These are phyloP conservation scores for Syngnathus scovelli DNA, from an alignment of 2,113 vertebrate genomes.

Conservation along the genomic window DNA sequence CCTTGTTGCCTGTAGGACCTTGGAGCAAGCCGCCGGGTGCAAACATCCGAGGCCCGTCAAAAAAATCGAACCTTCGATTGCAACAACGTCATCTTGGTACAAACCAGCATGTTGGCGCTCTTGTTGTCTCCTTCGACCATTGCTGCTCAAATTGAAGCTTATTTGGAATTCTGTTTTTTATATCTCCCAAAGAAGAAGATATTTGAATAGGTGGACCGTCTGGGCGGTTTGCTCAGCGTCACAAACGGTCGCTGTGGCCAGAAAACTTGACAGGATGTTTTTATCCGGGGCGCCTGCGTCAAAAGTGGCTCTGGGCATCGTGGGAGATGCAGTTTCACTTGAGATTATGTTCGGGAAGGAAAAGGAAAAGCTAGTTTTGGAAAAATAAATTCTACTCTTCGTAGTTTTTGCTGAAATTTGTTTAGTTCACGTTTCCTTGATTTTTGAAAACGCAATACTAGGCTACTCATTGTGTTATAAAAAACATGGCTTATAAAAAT, in stretches of 20 bases:
- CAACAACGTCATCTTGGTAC: slow-evolving; percentile 13
- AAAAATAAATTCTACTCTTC: too few relatives aligned
- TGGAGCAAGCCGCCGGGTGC: not conserved
- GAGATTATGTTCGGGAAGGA: too few relatives aligned
- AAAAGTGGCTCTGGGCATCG: slow-evolving; percentile 5
- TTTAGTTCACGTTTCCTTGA: too few relatives aligned
- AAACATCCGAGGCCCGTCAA: not conserved
- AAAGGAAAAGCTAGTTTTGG: too few relatives aligned
- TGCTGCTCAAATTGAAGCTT: not conserved
- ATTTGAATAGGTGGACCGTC: not conserved
- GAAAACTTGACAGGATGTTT: slow-evolving; percentile 31
- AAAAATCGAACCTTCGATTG: not conserved
- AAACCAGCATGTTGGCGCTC: slow-evolving; percentile 68
- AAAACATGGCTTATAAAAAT: too few relatives aligned
- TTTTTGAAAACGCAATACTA: too few relatives aligned
- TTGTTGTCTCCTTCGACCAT: slow-evolving; percentile 76
- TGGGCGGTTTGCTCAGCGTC: slow-evolving; percentile 3
- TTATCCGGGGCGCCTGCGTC: slow-evolving; percentile 43
- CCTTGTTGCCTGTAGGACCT: not conserved
- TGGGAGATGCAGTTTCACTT: slow-evolving; percentile 53
- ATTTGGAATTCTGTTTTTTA: not conserved
- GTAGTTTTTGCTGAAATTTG: too few relatives aligned
- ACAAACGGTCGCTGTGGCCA: slow-evolving; percentile 35
- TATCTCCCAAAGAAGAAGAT: not conserved
- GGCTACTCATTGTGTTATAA: too few relatives aligned